A percentile compares a stretch with the other conserved stretches of the same genome.
phyloP scores from a whole-genome alignment of 2,888 invertebrate genomes.

The Phalangium opilio region DNA sequence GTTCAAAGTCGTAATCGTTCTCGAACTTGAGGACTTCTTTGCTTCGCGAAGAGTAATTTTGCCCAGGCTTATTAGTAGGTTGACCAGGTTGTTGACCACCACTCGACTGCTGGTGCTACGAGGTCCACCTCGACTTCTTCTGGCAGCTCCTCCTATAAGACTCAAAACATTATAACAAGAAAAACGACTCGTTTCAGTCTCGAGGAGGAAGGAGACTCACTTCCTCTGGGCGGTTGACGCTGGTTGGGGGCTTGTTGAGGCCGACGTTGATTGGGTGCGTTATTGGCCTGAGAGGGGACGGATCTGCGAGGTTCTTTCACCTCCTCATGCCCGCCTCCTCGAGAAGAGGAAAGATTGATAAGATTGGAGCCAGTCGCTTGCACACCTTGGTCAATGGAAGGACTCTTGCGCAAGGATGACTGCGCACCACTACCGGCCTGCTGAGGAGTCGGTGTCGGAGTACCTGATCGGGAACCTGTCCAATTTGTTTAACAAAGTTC shows the following conservation, averaged over 20 bases:
- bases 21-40: constrained; percentile 57
- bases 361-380: constrained; percentile 38
- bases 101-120: not conserved
- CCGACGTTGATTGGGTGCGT: too few species aligned
- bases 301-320: not conserved
- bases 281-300: too few species aligned
- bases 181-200: too few species aligned
- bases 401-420: constrained; percentile 48
- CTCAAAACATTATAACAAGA: not conserved
- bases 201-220: too few species aligned
- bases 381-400: constrained; percentile 67
- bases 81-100: too few species aligned
- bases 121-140: constrained; percentile 4
- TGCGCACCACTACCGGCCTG: constrained; percentile 1
- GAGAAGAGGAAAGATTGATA: not conserved
- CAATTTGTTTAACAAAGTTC: not conserved
- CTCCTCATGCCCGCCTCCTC: not conserved
- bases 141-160: not conserved
- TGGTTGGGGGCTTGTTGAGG: not conserved
- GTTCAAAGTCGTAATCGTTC: constrained; percentile 95
- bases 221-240: not conserved
- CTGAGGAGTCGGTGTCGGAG: constrained; percentile 25
- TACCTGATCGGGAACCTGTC: constrained; percentile 33
- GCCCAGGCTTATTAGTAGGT: too few species aligned
- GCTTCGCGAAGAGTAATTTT: constrained; percentile 1